Percentiles rank a stretch among this genome's conserved stretches.
phyloP scores from a whole-genome alignment of 2,888 invertebrate species.

The Drosophila mercatorum region DNA sequence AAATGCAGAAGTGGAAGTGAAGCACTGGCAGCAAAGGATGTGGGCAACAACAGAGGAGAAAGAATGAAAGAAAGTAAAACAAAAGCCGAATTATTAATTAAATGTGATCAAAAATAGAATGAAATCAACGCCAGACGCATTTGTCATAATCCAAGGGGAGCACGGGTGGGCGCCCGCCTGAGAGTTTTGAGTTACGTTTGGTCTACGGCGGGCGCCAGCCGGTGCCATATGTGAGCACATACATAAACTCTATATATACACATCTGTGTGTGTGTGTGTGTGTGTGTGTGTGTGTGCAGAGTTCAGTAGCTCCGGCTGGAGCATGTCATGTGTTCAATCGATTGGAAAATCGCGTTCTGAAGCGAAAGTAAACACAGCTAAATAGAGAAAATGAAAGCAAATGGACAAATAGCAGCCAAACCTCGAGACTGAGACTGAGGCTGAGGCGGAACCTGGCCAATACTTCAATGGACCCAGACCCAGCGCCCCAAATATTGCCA shows the following conservation, averaged over 20 bases:
- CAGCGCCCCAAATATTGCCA: constrained; percentile 26
- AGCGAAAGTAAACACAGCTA: constrained; percentile 79
- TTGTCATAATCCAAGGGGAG: constrained; percentile 21
- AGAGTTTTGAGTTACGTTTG: constrained; percentile 55
- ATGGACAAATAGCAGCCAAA: constrained; percentile 25
- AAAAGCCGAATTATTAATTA: constrained; percentile 63
- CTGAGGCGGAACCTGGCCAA: constrained; percentile 1
- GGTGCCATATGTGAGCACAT: constrained; percentile 33
- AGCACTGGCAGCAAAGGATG: constrained; percentile 58
- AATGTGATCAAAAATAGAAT: constrained; percentile 72
- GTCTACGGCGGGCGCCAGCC: constrained; percentile 37
- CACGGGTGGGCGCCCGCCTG: constrained; percentile 25
- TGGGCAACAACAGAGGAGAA: constrained; percentile 4
- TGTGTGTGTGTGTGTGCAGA: constrained; percentile 31
- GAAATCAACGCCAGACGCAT: constrained; percentile 31
- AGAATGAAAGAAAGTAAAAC: constrained; percentile 1
- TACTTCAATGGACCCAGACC: constrained; percentile 29
- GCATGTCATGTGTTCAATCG: constrained; percentile 77
- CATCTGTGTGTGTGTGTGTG: neutral
- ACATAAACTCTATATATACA: neutral
- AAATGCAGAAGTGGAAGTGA: constrained; percentile 44
- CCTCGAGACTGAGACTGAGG: neutral
- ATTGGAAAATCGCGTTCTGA: constrained; percentile 79
- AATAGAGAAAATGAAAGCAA: constrained; percentile 69
- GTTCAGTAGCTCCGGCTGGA: constrained; percentile 50